Conservation (phyloP, 1,140 invertebrate genomes). For the Samia ricini region DNA sequence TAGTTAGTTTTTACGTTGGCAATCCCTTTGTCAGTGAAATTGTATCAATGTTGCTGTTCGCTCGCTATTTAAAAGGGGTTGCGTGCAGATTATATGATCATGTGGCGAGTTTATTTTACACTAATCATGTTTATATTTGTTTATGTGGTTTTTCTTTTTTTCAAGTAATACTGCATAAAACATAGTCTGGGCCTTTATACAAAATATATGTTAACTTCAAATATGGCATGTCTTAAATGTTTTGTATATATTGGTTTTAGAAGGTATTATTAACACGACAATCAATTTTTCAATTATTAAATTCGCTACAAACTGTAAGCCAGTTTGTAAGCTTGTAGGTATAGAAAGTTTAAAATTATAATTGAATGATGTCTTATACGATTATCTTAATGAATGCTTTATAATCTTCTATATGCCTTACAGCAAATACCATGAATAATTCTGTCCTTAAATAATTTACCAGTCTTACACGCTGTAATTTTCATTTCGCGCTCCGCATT, state of each 20-base stretch:
- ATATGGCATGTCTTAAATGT: too few relatives aligned
- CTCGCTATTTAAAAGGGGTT: constrained; percentile 31
- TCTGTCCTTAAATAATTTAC: not conserved
- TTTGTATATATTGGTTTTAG: too few relatives aligned
- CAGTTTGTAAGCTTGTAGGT: too few relatives aligned
- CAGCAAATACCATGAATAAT: not conserved
- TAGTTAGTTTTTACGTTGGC: constrained; percentile 67
- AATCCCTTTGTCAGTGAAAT: constrained; percentile 60
- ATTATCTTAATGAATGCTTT: not conserved
- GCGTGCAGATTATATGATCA: constrained; percentile 25
- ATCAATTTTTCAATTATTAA: too few relatives aligned
- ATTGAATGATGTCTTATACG: not conserved
- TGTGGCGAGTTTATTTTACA: not conserved
- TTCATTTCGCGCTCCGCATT: constrained; percentile 45
- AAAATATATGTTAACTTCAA: too few relatives aligned
- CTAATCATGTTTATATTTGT: not conserved
- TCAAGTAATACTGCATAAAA: too few relatives aligned
- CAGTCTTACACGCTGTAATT: constrained; percentile 33
- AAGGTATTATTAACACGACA: too few relatives aligned
- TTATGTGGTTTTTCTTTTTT: not conserved
- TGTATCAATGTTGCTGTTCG: constrained; percentile 47
- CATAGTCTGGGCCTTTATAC: too few relatives aligned
- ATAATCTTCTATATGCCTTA: not conserved
- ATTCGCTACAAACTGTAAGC: too few relatives aligned
- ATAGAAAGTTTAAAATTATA: not conserved